A percentile compares a stretch with the other conserved stretches of the same genome.
Evolutionary conservation across 2,797 vertebrate species (phyloP).

Genomic region (Anniella stebbinsi): DNA sequence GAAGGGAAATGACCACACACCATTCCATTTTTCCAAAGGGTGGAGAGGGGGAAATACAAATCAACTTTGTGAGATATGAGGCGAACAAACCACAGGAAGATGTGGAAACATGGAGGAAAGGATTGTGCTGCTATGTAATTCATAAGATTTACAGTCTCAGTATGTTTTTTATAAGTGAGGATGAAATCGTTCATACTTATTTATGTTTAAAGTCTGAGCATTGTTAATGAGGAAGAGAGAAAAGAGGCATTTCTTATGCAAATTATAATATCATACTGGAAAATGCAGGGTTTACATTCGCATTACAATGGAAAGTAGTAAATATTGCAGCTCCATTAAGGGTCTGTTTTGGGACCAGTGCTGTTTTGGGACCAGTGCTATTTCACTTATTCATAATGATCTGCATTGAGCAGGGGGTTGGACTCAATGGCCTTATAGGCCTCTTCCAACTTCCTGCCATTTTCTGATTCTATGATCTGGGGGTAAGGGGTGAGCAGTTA

Average conservation of each 20-base stretch:
- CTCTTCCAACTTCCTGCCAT: too few relatives aligned
- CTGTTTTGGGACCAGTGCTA: neutral
- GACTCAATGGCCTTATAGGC: too few relatives aligned
- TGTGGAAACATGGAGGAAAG: constrained; percentile 5
- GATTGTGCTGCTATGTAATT: neutral
- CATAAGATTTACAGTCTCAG: neutral
- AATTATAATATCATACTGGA: neutral
- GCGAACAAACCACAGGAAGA: neutral
- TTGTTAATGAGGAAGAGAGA: neutral
- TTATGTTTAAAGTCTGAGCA: neutral
- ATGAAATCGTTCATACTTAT: neutral
- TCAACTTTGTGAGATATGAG: constrained; percentile 3
- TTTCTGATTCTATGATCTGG: too few relatives aligned
- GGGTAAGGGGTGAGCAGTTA: neutral
- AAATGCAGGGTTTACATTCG: neutral
- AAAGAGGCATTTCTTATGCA: neutral
- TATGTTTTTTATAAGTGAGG: neutral
- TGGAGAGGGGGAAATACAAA: neutral
- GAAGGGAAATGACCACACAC: constrained; percentile 7
- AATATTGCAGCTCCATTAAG: neutral
- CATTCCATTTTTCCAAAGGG: constrained; percentile 8
- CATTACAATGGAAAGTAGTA: neutral
- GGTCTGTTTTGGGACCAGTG: neutral
- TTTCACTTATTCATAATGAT: neutral
- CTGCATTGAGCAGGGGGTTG: too few relatives aligned